These are phyloP conservation scores for Echeneis naucrates DNA, from an alignment of 2,797 vertebrate genomes.

Conservation along the genomic window DNA sequence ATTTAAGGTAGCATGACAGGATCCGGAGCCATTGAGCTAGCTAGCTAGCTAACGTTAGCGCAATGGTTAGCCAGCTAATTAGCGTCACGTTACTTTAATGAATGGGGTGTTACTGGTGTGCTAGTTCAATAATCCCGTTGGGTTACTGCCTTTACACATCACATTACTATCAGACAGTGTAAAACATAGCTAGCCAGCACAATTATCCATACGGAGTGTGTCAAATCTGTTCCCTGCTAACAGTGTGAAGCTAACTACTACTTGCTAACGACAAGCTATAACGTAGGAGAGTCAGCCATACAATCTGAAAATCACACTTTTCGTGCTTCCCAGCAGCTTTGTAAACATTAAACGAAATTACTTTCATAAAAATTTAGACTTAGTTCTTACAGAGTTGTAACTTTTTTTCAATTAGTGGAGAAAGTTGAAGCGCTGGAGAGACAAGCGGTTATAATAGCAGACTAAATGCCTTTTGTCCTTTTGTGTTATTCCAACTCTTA, in stretches of 20 bases:
- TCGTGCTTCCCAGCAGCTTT: neutral
- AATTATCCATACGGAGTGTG: constrained; percentile 25
- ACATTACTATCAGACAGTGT: neutral
- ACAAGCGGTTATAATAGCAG: constrained; percentile 13
- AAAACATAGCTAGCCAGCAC: neutral
- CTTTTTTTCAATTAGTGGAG: neutral
- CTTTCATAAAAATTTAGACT: no score
- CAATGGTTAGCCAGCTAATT: constrained; percentile 41
- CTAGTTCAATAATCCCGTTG: neutral
- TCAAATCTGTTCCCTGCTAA: constrained; percentile 59
- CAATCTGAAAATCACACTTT: constrained; percentile 1
- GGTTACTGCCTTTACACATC: no score
- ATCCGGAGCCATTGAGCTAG: constrained; percentile 73
- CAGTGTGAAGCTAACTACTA: constrained; percentile 60
- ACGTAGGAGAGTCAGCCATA: constrained; percentile 14
- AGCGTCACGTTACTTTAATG: constrained; percentile 41
- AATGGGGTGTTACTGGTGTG: constrained; percentile 30
- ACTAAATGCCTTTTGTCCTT: constrained; percentile 43
- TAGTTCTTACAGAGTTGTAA: neutral
- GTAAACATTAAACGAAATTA: neutral
- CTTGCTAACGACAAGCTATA: constrained; percentile 65
- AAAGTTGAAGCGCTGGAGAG: constrained; percentile 48
- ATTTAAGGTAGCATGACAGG: constrained; percentile 90
- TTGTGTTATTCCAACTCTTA: neutral
- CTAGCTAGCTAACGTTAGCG: constrained; percentile 74